A percentile compares a stretch with the other conserved stretches of the same genome.
Evolutionary conservation across 2,113 vertebrate genomes (phyloP).

Genomic region (Nicator chloris): DNA sequence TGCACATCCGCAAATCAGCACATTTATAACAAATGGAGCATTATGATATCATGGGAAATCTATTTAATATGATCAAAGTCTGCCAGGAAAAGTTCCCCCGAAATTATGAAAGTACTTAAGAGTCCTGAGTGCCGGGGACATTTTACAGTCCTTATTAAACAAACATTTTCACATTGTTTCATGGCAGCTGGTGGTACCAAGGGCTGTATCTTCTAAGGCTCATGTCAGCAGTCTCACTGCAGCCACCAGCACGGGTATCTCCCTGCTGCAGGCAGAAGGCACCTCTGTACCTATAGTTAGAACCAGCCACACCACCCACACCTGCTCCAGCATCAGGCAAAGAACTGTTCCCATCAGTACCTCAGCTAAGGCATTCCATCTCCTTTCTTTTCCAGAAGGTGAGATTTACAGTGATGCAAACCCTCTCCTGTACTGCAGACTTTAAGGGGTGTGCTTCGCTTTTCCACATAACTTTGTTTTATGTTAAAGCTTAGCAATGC

Average conservation of each 20-base stretch:
- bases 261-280: not conserved
- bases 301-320: not conserved
- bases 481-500: not conserved
- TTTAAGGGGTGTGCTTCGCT: not conserved
- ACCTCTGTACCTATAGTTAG: not conserved
- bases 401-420: not conserved
- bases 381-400: not conserved
- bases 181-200: not conserved
- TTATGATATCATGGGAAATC: slow-evolving; percentile 25
- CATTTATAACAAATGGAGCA: slow-evolving; percentile 1
- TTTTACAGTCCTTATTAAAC: slow-evolving; percentile 30
- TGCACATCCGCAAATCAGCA: slow-evolving; percentile 50
- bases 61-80: slow-evolving; percentile 31
- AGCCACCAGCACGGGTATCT: not conserved
- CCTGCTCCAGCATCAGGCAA: not conserved
- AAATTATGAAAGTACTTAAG: slow-evolving; percentile 13
- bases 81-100: slow-evolving; percentile 20
- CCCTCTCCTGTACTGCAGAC: not conserved
- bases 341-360: not conserved
- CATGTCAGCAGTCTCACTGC: not conserved
- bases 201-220: not conserved
- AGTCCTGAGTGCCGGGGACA: slow-evolving; percentile 15
- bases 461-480: not conserved
- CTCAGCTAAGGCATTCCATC: not conserved
- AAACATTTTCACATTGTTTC: slow-evolving; percentile 9